phyloP scores from a whole-genome alignment of 1,140 invertebrate species.

The Atopsyche davidsoni region DNA sequence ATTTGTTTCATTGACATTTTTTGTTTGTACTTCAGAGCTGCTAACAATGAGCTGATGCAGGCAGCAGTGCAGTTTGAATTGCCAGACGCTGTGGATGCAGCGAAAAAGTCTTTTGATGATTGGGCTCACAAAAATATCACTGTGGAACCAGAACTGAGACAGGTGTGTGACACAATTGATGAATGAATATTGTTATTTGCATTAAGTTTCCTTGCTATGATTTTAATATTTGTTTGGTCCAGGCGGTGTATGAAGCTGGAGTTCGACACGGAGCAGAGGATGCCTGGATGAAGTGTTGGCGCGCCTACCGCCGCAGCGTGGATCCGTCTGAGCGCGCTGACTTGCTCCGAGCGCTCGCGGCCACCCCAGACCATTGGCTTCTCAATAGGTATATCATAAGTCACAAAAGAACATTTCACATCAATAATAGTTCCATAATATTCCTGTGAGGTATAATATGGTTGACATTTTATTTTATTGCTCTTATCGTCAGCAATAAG shows the following conservation, averaged over 20 bases:
- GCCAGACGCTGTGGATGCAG: slow-evolving; percentile 56
- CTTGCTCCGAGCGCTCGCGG: slow-evolving; percentile 63
- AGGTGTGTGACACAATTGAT: slow-evolving; percentile 46
- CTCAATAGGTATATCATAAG: slow-evolving; percentile 51
- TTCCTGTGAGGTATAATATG: no score
- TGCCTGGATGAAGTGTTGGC: slow-evolving; percentile 74
- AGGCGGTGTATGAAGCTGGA: slow-evolving; percentile 59
- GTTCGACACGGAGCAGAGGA: slow-evolving; percentile 60
- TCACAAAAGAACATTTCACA: no score
- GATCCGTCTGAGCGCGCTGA: slow-evolving; percentile 62
- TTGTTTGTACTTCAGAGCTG: slow-evolving; percentile 10
- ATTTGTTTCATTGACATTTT: not conserved
- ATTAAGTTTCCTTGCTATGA: no score
- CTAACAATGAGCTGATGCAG: slow-evolving; percentile 22
- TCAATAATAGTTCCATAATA: no score
- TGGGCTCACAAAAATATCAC: slow-evolving; percentile 58
- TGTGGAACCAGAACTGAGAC: slow-evolving; percentile 64
- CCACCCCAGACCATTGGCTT: slow-evolving; percentile 65
- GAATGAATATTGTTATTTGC: no score
- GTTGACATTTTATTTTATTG: no score
- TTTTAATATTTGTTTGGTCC: no score
- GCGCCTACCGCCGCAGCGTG: slow-evolving; percentile 59
- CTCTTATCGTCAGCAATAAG: no score
- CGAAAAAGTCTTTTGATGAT: slow-evolving; percentile 55
- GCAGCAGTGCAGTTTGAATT: slow-evolving; percentile 58